These are phyloP conservation scores for Mirza zaza DNA, from an alignment of 2,113 vertebrate genomes.

Conservation along the genomic window DNA sequence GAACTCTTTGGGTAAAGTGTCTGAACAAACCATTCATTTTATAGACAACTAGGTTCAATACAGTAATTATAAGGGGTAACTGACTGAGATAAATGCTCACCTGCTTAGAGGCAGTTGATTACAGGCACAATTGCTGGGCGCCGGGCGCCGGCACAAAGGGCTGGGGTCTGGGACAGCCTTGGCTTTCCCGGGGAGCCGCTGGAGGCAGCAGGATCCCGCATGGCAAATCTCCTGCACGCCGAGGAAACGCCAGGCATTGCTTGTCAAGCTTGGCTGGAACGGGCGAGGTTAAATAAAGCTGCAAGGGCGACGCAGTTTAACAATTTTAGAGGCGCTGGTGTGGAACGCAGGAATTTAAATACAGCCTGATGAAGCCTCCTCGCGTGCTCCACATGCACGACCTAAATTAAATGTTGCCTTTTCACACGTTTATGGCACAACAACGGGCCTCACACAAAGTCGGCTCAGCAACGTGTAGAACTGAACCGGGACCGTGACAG, in stretches of 20 bases:
- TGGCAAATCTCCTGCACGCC: not conserved
- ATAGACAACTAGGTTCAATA: constrained; percentile 93
- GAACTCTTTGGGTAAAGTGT: constrained; percentile 92
- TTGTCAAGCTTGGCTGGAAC: constrained; percentile 48
- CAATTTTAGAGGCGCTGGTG: constrained; percentile 60
- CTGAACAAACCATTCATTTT: constrained; percentile 93
- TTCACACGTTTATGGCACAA: constrained; percentile 17
- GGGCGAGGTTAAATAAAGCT: constrained; percentile 49
- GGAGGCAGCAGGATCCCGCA: not conserved
- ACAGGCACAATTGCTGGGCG: constrained; percentile 83
- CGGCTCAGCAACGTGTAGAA: not conserved
- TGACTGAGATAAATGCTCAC: constrained; percentile 93
- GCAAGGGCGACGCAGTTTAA: constrained; percentile 36
- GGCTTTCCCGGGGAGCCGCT: not conserved
- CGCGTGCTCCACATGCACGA: constrained; percentile 25
- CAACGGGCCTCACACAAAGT: constrained; percentile 53
- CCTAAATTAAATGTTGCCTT: constrained; percentile 75
- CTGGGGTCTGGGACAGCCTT: not conserved
- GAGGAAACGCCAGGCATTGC: not conserved
- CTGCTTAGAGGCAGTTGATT: constrained; percentile 90
- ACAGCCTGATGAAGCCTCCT: not conserved
- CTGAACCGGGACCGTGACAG: not conserved
- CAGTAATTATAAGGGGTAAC: constrained; percentile 95
- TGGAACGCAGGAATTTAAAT: constrained; percentile 71
- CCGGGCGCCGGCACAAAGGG: constrained; percentile 79